phyloP scores from a whole-genome alignment of 2,797 vertebrate genomes.

The Oreonectes daqikongensis region DNA sequence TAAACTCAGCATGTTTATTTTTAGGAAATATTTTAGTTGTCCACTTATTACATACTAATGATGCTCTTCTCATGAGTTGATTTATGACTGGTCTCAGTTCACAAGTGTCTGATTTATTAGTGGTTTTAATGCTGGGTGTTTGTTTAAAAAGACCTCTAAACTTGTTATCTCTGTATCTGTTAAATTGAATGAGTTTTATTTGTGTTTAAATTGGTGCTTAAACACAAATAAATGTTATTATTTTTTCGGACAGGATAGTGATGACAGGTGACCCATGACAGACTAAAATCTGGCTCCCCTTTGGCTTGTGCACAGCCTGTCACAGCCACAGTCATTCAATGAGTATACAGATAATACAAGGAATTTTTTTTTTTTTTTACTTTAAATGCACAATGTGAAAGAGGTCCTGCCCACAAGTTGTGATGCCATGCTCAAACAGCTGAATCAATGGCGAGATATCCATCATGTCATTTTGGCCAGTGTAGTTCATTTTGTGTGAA shows the following conservation, averaged over 20 bases:
- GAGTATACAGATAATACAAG: background rate
- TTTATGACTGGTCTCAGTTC: slow-evolving; percentile 4
- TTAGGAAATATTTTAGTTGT: slow-evolving; percentile 24
- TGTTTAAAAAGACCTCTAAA: slow-evolving; percentile 21
- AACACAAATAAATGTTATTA: no score
- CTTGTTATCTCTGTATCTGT: background rate
- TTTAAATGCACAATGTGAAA: background rate
- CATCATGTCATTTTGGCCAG: background rate
- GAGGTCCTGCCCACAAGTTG: background rate
- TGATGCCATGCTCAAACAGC: background rate
- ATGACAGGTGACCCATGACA: background rate
- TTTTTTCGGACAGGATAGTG: background rate
- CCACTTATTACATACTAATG: slow-evolving; percentile 28
- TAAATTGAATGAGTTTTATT: background rate
- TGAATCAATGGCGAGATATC: background rate
- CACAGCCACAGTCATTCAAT: background rate
- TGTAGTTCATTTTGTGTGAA: background rate
- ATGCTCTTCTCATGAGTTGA: slow-evolving; percentile 17
- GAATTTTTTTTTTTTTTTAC: background rate
- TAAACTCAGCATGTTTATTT: slow-evolving; percentile 30
- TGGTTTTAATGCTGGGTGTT: slow-evolving; percentile 10
- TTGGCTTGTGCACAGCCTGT: no score
- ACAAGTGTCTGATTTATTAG: slow-evolving; percentile 22
- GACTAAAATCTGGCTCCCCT: no score
- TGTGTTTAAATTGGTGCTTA: background rate